phyloP scores from a whole-genome alignment of 2,797 vertebrate genomes.

The Netta rufina region DNA sequence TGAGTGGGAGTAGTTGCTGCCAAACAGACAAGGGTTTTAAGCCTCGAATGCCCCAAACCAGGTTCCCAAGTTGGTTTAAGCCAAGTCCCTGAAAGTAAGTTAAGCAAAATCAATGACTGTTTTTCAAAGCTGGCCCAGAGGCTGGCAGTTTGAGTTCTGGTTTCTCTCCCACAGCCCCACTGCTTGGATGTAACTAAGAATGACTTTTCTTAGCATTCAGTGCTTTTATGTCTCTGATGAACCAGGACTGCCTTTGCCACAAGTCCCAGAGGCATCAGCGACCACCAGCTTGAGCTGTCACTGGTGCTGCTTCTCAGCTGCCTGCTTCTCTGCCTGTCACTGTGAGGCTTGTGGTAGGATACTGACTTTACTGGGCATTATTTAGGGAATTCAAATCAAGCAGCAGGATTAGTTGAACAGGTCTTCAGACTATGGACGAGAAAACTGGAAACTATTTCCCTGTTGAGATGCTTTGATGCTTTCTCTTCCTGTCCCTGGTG shows the following conservation, averaged over 20 bases:
- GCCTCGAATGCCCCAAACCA: neutral
- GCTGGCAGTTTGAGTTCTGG: neutral
- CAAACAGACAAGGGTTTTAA: neutral
- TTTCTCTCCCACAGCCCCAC: neutral
- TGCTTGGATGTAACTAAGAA: neutral
- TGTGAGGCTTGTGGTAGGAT: neutral
- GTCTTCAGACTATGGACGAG: neutral
- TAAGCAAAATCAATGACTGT: neutral
- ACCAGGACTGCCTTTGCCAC: neutral
- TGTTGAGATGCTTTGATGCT: neutral
- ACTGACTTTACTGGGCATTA: neutral
- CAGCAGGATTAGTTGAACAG: neutral
- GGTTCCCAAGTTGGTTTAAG: neutral
- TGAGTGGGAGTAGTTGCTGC: neutral
- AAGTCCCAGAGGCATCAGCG: neutral
- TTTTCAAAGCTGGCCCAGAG: neutral
- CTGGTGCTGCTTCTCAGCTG: neutral
- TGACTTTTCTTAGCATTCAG: neutral
- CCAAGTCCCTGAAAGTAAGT: neutral
- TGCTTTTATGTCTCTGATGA: neutral
- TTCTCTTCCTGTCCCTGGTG: neutral
- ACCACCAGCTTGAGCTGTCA: neutral
- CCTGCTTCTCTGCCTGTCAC: neutral
- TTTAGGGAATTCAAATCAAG: neutral
- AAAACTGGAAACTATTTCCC: neutral